Percentiles rank a stretch among this genome's conserved stretches.
These are phyloP conservation scores for Synanthedon tipuliformis DNA, from an alignment of 2,888 invertebrate genomes.

Conservation along the genomic window DNA sequence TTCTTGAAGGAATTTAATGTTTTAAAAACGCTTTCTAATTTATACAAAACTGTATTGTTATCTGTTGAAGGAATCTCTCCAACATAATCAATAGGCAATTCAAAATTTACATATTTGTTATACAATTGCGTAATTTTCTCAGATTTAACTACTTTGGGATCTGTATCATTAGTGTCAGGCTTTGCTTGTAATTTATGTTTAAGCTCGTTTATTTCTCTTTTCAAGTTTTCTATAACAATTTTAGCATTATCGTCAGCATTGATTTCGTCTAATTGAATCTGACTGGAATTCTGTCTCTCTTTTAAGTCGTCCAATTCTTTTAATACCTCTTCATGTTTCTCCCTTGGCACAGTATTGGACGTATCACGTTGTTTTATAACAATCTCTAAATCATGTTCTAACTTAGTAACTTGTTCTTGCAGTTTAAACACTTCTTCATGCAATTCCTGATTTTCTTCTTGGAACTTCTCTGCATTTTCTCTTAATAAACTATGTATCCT, in stretches of 20 bases:
- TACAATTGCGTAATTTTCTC: conserved; percentile 55
- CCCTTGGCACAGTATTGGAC: conserved; percentile 41
- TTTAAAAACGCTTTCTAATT: conserved; percentile 68
- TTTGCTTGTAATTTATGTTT: conserved; percentile 48
- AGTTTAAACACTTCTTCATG: conserved; percentile 63
- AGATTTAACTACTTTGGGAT: conserved; percentile 36
- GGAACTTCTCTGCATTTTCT: conserved; percentile 62
- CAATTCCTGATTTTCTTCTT: conserved; percentile 65
- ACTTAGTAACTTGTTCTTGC: conserved; percentile 57
- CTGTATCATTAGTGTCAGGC: conserved; percentile 18
- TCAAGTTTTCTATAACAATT: conserved; percentile 59
- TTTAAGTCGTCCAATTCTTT: conserved; percentile 45
- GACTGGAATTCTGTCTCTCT: conserved; percentile 34
- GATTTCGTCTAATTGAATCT: conserved; percentile 46
- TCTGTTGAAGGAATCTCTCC: conserved; percentile 53
- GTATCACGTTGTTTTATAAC: conserved; percentile 30
- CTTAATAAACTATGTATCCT: conserved; percentile 48
- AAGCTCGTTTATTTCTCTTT: conserved; percentile 54
- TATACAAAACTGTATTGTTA: conserved; percentile 44
- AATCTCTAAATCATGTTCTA: conserved; percentile 57
- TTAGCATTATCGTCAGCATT: conserved; percentile 65
- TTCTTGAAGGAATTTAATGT: conserved; percentile 69
- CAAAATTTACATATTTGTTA: conserved; percentile 60
- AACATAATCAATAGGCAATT: conserved; percentile 56
- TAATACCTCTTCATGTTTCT: conserved; percentile 41